phyloP scores from a whole-genome alignment of 1,140 invertebrate species.

The Frieseomelitta varia region DNA sequence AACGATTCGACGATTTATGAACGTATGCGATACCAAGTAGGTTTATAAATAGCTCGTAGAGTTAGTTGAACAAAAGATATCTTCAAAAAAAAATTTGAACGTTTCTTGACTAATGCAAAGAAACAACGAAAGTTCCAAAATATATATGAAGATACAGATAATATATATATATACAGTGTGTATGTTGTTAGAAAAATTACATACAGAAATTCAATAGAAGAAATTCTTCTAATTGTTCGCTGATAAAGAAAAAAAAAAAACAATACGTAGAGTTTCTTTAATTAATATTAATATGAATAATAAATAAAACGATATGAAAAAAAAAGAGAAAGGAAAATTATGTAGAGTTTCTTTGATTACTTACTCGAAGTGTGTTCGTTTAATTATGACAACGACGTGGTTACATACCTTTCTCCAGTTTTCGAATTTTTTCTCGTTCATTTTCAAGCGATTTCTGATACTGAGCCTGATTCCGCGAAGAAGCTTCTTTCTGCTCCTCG shows the following conservation, averaged over 20 bases:
- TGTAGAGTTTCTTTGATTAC: too few relatives aligned
- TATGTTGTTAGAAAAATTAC: neutral
- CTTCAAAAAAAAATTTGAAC: too few relatives aligned
- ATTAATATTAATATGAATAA: too few relatives aligned
- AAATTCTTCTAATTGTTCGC: neutral
- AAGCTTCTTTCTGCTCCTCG: slow-evolving; percentile 84
- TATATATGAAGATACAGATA: neutral
- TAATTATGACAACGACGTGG: neutral
- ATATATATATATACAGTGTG: neutral
- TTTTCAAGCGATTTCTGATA: slow-evolving; percentile 76
- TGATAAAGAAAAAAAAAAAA: neutral
- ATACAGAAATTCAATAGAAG: neutral
- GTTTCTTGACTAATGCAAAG: neutral
- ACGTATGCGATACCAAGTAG: neutral
- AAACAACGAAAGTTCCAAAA: neutral
- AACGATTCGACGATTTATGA: neutral
- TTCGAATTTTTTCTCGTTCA: slow-evolving; percentile 72
- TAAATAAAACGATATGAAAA: too few relatives aligned
- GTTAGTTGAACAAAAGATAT: too few relatives aligned
- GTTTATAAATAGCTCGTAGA: too few relatives aligned
- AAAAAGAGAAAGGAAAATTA: too few relatives aligned
- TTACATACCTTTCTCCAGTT: slow-evolving; percentile 74
- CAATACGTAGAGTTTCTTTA: neutral
- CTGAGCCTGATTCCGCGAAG: slow-evolving; percentile 71
- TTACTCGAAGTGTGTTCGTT: too few relatives aligned